Evolutionary conservation across 2,797 vertebrate genomes (phyloP).

Genomic region (Lagorchestes hirsutus): DNA sequence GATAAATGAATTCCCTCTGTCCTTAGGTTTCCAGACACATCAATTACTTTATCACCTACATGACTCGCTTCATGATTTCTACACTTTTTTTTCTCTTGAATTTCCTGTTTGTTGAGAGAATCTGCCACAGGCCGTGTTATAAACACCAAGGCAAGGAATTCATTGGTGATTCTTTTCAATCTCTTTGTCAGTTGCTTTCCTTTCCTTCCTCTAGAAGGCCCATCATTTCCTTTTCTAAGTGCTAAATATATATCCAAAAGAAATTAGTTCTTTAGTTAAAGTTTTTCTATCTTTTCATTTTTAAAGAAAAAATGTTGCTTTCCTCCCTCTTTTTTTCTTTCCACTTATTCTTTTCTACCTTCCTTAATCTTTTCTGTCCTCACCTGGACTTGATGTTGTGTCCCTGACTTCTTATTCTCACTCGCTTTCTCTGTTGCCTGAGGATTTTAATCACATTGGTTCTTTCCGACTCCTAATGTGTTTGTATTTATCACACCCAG

Average conservation of each 20-base stretch:
- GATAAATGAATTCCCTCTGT: not conserved
- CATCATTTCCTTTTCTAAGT: slow-evolving; percentile 55
- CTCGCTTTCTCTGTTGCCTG: slow-evolving; percentile 67
- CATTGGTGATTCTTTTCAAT: slow-evolving; percentile 48
- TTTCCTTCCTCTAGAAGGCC: slow-evolving; percentile 56
- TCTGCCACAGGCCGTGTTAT: slow-evolving; percentile 43
- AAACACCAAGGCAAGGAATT: slow-evolving; percentile 47
- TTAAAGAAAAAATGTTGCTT: slow-evolving; percentile 15
- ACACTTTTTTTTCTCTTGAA: slow-evolving; percentile 10
- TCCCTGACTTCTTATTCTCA: slow-evolving; percentile 12
- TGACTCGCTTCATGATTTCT: not conserved
- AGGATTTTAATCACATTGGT: slow-evolving; percentile 71
- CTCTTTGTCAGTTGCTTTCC: slow-evolving; percentile 50
- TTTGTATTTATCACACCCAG: slow-evolving; percentile 74
- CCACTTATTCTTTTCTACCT: slow-evolving; percentile 7
- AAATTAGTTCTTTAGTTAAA: slow-evolving; percentile 67
- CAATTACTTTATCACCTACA: not conserved
- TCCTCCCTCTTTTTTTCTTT: slow-evolving; percentile 21
- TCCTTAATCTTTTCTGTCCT: slow-evolving; percentile 58
- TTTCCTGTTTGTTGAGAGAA: slow-evolving; percentile 4
- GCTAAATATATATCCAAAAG: slow-evolving; percentile 57
- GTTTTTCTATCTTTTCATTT: slow-evolving; percentile 44
- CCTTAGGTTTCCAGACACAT: not conserved
- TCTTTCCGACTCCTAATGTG: slow-evolving; percentile 67
- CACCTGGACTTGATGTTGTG: slow-evolving; percentile 43